Evolutionary conservation across 2,888 invertebrate genomes (phyloP), one percentile per base, ranked within the genome.

Genomic region (Thalpophila matura): DNA sequence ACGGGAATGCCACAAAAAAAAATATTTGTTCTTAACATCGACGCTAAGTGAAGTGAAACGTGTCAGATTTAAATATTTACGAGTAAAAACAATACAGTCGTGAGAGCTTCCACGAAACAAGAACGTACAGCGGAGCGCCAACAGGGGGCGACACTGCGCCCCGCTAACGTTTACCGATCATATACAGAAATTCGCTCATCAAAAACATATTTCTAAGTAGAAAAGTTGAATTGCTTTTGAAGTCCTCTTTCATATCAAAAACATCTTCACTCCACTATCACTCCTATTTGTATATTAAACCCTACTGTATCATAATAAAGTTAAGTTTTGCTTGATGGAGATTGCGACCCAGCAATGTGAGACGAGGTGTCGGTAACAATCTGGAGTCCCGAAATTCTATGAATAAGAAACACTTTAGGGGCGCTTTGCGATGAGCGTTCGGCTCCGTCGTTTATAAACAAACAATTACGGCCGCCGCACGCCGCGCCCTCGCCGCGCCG

Each of bases 151-250:
- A 18, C 54, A 29, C 33, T 12, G 46, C 20, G 46, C 51, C 27
- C 37, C 22, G 33, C 59, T 56, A 67, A 72, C 72, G 62, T 72
- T 74, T 76, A 77, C 74, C 77, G 74, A 77, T 83, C 74, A 79
- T 70, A 68, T 53, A 74, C 75, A 75, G 61, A 68, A 72, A 67
- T 73, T 56, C 67, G 60, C 74, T 70, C 79, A 82, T 81, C 81
- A 65, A 78, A 81, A 84, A 78, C 82, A 80, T 80, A 82, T 80
- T 80, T 77, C 77, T 80, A 76, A 84, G 83, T 79, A 75, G 74
- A 67, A 83, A 85, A 85, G 80, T 86, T 84, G 77, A 81, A 85
- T 86, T 85, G 82, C 83, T 83, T 85, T 77, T 60, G 54, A 79
- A 84, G 63, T 81, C 61, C 54, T 55, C 46, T 31, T 45, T 61